These are phyloP conservation scores for Brachyalestes nurse DNA, from an alignment of 2,797 vertebrate genomes.

Conservation along the genomic window DNA sequence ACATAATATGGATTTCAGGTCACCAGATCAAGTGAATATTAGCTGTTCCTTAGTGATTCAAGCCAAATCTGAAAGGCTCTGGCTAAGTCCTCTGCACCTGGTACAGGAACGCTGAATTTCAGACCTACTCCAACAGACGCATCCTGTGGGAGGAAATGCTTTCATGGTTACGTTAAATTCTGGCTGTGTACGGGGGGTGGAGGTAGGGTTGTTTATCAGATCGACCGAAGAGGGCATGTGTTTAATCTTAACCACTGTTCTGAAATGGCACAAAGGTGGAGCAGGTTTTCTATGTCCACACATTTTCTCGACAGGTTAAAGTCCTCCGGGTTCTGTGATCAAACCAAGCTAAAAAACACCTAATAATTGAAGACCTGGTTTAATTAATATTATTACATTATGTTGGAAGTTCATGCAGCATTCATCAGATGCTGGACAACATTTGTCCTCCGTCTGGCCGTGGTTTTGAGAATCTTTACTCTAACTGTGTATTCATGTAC, in stretches of 20 bases:
- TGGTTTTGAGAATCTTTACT: not conserved
- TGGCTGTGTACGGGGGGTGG: conserved; percentile 26
- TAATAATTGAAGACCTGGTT: too few relatives aligned
- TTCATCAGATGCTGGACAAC: not conserved
- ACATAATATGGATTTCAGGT: too few relatives aligned
- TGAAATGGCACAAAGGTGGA: conserved; percentile 19
- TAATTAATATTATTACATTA: not conserved
- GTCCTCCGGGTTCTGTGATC: not conserved
- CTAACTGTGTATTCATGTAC: not conserved
- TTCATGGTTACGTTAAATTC: conserved; percentile 62
- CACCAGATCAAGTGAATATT: not conserved
- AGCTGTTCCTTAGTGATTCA: conserved; percentile 8
- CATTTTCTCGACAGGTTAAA: not conserved
- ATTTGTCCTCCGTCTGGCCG: too few relatives aligned
- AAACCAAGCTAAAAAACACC: too few relatives aligned
- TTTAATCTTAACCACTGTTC: conserved; percentile 46
- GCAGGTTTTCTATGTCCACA: not conserved
- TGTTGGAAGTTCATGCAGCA: not conserved
- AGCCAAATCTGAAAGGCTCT: conserved; percentile 17
- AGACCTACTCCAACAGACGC: conserved; percentile 55
- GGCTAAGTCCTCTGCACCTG: conserved; percentile 26
- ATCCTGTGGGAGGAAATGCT: conserved; percentile 64
- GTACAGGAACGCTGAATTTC: conserved; percentile 53
- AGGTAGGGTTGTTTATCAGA: conserved; percentile 62
- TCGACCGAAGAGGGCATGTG: conserved; percentile 41